Conservation (phyloP, 2,797 vertebrate species). For the Pelochelys cantorii region DNA sequence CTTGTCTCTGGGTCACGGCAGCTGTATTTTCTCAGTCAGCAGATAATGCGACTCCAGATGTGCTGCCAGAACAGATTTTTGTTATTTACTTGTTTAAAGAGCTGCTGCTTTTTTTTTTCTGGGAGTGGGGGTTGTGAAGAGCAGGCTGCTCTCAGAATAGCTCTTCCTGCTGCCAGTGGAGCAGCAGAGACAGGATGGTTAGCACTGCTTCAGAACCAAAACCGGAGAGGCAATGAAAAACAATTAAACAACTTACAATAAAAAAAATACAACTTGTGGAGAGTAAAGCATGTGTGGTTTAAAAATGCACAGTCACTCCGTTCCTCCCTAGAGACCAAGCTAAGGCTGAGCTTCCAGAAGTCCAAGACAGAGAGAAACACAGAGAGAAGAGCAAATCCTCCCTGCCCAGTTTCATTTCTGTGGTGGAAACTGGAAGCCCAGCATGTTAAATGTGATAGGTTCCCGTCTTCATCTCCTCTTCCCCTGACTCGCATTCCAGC, state of each 20-base stretch:
- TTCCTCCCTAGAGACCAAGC: constrained; percentile 53
- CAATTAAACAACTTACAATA: constrained; percentile 44
- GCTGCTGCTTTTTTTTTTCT: constrained; percentile 56
- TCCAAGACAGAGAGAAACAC: not conserved
- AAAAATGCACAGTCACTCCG: constrained; percentile 22
- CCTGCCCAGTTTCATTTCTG: not conserved
- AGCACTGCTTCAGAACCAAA: constrained; percentile 61
- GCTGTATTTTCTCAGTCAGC: constrained; percentile 65
- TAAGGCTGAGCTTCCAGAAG: constrained; percentile 21
- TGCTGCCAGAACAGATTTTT: constrained; percentile 60
- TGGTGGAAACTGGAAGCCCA: not conserved
- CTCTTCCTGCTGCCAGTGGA: constrained; percentile 55
- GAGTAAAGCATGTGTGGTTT: constrained; percentile 33
- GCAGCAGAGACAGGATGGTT: constrained; percentile 49
- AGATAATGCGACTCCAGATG: constrained; percentile 41
- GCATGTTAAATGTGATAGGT: not conserved
- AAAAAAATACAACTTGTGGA: constrained; percentile 47
- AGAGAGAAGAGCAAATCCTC: not conserved
- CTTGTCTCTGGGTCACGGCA: constrained; percentile 19
- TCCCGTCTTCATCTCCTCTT: not conserved
- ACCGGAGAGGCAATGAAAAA: constrained; percentile 52
- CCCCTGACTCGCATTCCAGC: not conserved
- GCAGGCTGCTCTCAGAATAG: not conserved
- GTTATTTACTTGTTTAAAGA: constrained; percentile 59
- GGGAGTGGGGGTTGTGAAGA: constrained; percentile 46